Evolutionary conservation across 2,797 vertebrate genomes (phyloP), one percentile per base, ranked within the genome.

Genomic region (Coreius guichenoti): DNA sequence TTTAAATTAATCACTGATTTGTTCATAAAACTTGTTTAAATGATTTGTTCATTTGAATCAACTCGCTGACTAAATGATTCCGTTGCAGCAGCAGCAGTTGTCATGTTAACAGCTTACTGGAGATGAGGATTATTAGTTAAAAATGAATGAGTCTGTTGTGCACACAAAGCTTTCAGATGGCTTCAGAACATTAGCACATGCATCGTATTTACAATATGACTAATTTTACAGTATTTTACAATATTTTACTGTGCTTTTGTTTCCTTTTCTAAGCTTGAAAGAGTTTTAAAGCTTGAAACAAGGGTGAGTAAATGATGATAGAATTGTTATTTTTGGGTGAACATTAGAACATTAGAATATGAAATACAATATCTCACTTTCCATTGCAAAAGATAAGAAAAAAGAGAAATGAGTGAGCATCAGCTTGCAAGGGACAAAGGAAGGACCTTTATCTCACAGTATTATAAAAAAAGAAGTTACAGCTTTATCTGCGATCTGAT

Each of bases 371-470:
- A 67, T 80, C 19, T 49, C 63, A 68, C 45, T 49, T 45, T 51
- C 86, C 21, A 39, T 79, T 86, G 84, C 29, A 39, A 58, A 86
- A 83, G 56, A 69, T 17, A 23, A 16, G 11, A 36, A 82, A 87
- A 90, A 86, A 82, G 68, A 84, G 84, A 90, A 87, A 80, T 84
- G 73, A 85, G 56, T 61, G 39, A 75, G 61, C 74, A 82, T 56
- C 23, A 75, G 33, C 58, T 51, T n/a, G 23, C 63, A 29, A 36
- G 31, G 56, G 39, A 70, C 29, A 84, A 79, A 77, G 82, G 87
- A 88, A 88, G 84, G 51, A 76, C 13, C 49, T 56, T 82, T 86
- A 86, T 88, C 87, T 84, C n/a, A 33, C 65, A 61, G 47, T 72
- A 56, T 61, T 43, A 82, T 70, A n/a, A 7, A 58, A 56, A 82